These are phyloP conservation scores for Geopemphigus sp. DNA, from an alignment of 1,140 invertebrate genomes.

Conservation along the genomic window DNA sequence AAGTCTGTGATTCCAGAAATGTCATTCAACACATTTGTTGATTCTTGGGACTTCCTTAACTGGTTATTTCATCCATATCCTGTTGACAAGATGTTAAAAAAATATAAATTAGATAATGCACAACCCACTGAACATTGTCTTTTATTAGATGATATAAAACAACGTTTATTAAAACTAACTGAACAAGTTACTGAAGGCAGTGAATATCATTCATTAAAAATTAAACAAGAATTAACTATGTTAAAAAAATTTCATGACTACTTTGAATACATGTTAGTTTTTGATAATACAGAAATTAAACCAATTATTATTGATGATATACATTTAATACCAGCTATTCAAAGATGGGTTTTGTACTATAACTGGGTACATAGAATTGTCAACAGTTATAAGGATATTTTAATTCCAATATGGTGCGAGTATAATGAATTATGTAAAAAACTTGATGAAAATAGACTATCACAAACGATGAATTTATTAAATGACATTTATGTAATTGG, in stretches of 20 bases:
- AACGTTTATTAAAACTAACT: constrained; percentile 11
- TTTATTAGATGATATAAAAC: constrained; percentile 10
- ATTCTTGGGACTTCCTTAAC: constrained; percentile 44
- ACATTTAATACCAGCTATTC: constrained; percentile 33
- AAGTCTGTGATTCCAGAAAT: constrained; percentile 11
- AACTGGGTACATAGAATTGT: constrained; percentile 33
- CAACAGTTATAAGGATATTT: constrained; percentile 25
- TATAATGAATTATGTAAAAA: constrained; percentile 41
- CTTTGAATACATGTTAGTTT: constrained; percentile 34
- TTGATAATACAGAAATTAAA: background rate
- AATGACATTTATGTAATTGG: constrained; percentile 41
- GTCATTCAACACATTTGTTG: background rate
- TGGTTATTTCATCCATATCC: constrained; percentile 44
- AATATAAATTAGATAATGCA: background rate
- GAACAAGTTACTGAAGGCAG: constrained; percentile 33
- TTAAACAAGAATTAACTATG: constrained; percentile 56
- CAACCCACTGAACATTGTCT: constrained; percentile 29
- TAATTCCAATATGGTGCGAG: constrained; percentile 17
- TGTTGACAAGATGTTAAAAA: constrained; percentile 29
- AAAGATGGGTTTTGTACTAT: constrained; percentile 44
- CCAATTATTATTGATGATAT: constrained; percentile 17
- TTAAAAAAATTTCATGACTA: constrained; percentile 38
- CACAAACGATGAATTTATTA: constrained; percentile 42
- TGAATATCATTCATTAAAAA: constrained; percentile 45
- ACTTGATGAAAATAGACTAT: constrained; percentile 29